A percentile compares a stretch with the other conserved stretches of the same genome.
These are phyloP conservation scores for Clangula hyemalis DNA, from an alignment of 2,797 vertebrate genomes.

Conservation along the genomic window DNA sequence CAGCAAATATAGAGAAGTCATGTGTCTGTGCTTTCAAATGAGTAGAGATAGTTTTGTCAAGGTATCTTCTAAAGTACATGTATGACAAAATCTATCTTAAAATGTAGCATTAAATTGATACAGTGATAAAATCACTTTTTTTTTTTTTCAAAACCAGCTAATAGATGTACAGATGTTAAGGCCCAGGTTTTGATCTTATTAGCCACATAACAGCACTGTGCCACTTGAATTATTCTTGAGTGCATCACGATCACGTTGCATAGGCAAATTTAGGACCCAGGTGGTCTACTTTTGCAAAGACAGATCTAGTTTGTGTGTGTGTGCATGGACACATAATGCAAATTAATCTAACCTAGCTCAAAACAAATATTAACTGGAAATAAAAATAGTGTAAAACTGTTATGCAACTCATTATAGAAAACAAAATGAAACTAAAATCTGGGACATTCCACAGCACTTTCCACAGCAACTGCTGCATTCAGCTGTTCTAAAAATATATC, in stretches of 20 bases:
- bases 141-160: background rate
- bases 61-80: background rate
- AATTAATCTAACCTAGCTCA: background rate
- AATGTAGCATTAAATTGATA: background rate
- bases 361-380: background rate
- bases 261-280: background rate
- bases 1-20: background rate
- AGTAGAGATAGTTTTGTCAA: background rate
- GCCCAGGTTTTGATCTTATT: background rate
- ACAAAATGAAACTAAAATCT: background rate
- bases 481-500: background rate
- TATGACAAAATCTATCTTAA: background rate
- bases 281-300: background rate
- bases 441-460: background rate
- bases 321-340: background rate
- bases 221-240: background rate
- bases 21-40: background rate
- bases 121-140: background rate
- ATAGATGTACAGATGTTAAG: background rate
- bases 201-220: background rate
- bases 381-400: background rate
- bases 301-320: background rate
- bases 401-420: background rate
- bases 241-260: background rate
- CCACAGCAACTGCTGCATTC: constrained; percentile 9